Evolutionary conservation across 1,140 invertebrate genomes (phyloP).

Genomic region (Diorhabda elongata): DNA sequence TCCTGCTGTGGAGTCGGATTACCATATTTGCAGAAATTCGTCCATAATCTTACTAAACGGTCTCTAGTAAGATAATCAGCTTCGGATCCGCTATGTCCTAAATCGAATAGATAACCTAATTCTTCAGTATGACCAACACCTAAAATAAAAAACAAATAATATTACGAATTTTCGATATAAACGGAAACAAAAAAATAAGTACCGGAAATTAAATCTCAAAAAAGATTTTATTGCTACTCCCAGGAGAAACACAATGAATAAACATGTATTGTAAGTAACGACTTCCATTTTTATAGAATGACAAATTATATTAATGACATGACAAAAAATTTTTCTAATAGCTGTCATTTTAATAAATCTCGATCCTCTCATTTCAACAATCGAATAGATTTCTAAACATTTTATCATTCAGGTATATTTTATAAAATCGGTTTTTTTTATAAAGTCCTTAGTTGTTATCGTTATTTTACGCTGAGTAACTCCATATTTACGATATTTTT

Average conservation of each 20-base stretch:
- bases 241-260: background rate
- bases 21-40: constrained; percentile 54
- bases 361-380: no score
- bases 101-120: constrained; percentile 15
- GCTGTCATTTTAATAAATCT: no score
- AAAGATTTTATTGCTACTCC: background rate
- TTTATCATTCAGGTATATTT: no score
- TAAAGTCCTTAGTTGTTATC: no score
- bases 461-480: no score
- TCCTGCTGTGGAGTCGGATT: constrained; percentile 47
- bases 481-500: no score
- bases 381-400: no score
- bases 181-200: background rate
- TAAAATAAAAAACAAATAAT: background rate
- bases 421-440: no score
- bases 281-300: no score
- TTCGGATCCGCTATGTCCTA: background rate
- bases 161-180: background rate
- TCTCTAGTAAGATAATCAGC: constrained; percentile 4
- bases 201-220: background rate
- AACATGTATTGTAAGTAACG: no score
- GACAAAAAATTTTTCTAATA: no score
- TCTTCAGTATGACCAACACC: constrained; percentile 18
- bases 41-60: constrained; percentile 50
- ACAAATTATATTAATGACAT: no score